phyloP scores from a whole-genome alignment of 2,113 vertebrate species.

The Strix uralensis region DNA sequence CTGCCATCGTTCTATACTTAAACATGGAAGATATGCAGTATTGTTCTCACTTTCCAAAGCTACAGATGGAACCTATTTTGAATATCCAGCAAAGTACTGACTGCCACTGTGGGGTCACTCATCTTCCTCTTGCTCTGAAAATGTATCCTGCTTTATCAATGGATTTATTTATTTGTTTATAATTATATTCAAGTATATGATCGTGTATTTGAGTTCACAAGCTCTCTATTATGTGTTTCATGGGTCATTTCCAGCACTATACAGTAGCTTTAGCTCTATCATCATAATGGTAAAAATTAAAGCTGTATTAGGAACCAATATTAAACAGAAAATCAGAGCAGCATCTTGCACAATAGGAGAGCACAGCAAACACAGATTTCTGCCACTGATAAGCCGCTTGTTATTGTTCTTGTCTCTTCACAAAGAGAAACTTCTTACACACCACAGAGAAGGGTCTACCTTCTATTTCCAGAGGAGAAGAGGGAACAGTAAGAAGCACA shows the following conservation, averaged over 20 bases:
- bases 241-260: neutral
- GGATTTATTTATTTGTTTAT: neutral
- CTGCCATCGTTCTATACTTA: neutral
- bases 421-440: neutral
- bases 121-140: neutral
- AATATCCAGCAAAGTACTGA: neutral
- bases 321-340: neutral
- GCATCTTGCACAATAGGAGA: neutral
- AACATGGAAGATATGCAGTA: neutral
- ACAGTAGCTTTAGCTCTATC: neutral
- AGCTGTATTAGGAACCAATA: neutral
- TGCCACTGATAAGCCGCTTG: neutral
- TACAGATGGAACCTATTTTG: neutral
- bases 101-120: neutral
- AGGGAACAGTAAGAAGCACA: neutral
- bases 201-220: neutral
- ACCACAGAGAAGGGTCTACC: neutral
- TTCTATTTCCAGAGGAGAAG: neutral
- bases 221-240: neutral
- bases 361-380: neutral
- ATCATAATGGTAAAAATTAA: neutral
- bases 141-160: neutral
- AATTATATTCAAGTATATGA: neutral
- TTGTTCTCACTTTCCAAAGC: neutral
- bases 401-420: neutral